A percentile compares a stretch with the other conserved stretches of the same genome.
These are phyloP conservation scores for Bombus pascuorum DNA, from an alignment of 1,140 invertebrate species.

Conservation along the genomic window DNA sequence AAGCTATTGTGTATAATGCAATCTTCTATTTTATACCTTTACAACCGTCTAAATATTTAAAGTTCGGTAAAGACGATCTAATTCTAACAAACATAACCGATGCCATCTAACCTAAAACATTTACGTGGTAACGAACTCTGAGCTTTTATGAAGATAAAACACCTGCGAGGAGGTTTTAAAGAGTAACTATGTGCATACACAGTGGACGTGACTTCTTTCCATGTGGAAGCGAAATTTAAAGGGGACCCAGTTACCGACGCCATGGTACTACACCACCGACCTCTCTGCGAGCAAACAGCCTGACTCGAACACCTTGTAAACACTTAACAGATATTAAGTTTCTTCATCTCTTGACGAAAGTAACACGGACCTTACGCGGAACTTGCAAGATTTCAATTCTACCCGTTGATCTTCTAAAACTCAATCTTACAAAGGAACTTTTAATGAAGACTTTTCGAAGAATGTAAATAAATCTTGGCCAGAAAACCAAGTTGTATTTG, in stretches of 20 bases:
- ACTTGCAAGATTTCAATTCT: slow-evolving; percentile 7
- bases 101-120: neutral
- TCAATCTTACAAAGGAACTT: neutral
- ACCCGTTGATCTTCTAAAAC: neutral
- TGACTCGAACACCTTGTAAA: neutral
- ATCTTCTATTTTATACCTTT: neutral
- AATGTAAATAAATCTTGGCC: neutral
- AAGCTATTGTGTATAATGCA: neutral
- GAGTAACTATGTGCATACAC: neutral
- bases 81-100: neutral
- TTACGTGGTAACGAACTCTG: neutral
- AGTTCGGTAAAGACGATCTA: neutral
- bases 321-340: slow-evolving; percentile 17
- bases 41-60: neutral
- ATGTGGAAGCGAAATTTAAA: neutral
- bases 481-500: neutral
- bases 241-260: neutral
- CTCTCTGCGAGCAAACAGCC: neutral
- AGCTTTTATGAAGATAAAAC: neutral
- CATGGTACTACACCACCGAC: neutral
- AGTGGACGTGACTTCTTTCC: too few relatives aligned
- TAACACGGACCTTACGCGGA: too few relatives aligned
- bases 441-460: neutral
- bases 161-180: neutral
- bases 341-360: neutral